Base-by-base conservation (phyloP, 1,140 invertebrate species). In the Lepidurus packardi region DNA sequence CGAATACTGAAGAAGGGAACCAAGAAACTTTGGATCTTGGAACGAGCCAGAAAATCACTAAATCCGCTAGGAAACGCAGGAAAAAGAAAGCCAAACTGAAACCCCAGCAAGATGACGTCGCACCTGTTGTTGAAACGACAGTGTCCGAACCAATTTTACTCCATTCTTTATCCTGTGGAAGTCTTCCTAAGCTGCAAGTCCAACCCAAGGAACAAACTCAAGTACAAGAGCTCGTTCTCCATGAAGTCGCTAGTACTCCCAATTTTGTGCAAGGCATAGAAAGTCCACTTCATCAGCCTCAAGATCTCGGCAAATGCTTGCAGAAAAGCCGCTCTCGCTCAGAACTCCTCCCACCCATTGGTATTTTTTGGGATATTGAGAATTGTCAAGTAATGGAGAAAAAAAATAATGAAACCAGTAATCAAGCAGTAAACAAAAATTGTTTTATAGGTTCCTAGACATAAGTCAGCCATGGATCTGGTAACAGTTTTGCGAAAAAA, bases 301-400 rank as follows among this genome's bases (percentile, higher is more conserved):
- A 13, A 13, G 21, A 65, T 21, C 3, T 65, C 16, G 53, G 0
- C 21, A 13, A 65, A n/a, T 65, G 53, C 53, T 21, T 65, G 53
- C 53, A 13, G 0, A 9, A 21, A 7, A 65, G 53, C 53, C 16
- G 24, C 1, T 73, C 42, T 24, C 43, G 65, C 43, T 41, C 77
- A 25, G 77, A 25, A 7, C 43, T 42, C 2, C 78, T 90, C 74
- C 89, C 90, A 75, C 92, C 93, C 1, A 91, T 96, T 83, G 94
- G 93, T 76, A 92, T 96, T 74, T 96, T 95, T 86, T 96, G 94
- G 94, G 94, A 96, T 84, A 96, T 96, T 83, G 94, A 96, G 88
- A 96, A 95, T 83, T 94, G 92, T 85, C 89, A 90, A 84, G 91
- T 85, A 81, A 80, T 79, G 3, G 34, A 34, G 34, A 34, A 4